phyloP scores from a whole-genome alignment of 1,140 invertebrate genomes.

The Drosophila persimilis region DNA sequence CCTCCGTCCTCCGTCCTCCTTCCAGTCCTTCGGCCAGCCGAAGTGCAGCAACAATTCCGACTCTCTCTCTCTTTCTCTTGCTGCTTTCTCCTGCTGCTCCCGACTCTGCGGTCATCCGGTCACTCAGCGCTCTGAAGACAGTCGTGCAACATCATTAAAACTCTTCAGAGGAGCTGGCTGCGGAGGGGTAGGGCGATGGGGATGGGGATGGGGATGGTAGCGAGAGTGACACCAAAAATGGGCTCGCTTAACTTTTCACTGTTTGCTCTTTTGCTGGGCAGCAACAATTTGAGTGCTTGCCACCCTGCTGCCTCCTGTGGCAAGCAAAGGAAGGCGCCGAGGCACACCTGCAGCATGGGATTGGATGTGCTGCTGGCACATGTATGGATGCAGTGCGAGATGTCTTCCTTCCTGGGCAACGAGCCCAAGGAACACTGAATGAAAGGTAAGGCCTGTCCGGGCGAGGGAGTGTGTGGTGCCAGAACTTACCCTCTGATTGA shows the following conservation, averaged over 20 bases:
- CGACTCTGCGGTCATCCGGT: constrained; percentile 61
- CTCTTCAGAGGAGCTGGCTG: constrained; percentile 31
- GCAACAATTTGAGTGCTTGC: constrained; percentile 40
- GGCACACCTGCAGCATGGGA: too few species aligned
- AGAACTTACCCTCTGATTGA: too few species aligned
- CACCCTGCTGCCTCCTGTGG: background rate
- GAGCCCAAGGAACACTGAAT: background rate
- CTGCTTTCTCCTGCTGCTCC: constrained; percentile 2
- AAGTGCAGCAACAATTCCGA: constrained; percentile 11
- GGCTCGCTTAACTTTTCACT: constrained; percentile 70
- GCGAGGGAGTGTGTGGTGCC: too few species aligned
- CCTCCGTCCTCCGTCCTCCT: background rate
- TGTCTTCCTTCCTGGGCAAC: background rate
- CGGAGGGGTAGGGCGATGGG: background rate
- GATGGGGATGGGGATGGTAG: background rate
- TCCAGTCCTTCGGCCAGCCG: constrained; percentile 20
- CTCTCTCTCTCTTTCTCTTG: background rate
- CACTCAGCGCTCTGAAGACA: constrained; percentile 57
- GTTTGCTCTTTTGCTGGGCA: constrained; percentile 48
- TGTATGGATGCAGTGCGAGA: constrained; percentile 19
- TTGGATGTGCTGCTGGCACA: background rate
- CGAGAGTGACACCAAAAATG: constrained; percentile 44
- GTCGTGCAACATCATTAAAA: constrained; percentile 70
- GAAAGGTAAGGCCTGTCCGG: too few species aligned
- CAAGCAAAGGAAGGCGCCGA: too few species aligned